A percentile compares a stretch with the other conserved stretches of the same genome.
Evolutionary conservation across 2,888 invertebrate genomes (phyloP).

Genomic region (Thumatha senex): DNA sequence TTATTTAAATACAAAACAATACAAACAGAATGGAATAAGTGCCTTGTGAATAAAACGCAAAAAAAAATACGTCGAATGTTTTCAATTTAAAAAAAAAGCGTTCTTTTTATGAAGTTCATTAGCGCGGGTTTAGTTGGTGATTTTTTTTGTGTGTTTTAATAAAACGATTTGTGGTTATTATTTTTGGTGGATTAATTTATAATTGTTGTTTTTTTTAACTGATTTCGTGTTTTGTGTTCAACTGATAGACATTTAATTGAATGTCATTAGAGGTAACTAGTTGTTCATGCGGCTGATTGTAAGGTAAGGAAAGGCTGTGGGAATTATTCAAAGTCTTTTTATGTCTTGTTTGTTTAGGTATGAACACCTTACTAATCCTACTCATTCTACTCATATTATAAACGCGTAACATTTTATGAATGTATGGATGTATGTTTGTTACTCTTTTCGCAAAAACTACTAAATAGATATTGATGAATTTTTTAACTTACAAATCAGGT

Average conservation of each 20-base stretch:
- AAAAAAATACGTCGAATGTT: slow-evolving; percentile 1
- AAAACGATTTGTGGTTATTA: background rate
- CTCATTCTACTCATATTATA: too few species aligned
- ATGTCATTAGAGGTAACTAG: slow-evolving; percentile 21
- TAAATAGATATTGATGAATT: too few species aligned
- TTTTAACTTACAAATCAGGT: too few species aligned
- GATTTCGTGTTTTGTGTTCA: slow-evolving; percentile 9
- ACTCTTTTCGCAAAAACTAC: too few species aligned
- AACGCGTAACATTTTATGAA: too few species aligned
- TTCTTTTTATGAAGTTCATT: slow-evolving; percentile 4
- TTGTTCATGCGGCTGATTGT: slow-evolving; percentile 12
- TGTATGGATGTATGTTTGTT: too few species aligned
- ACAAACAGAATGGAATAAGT: background rate
- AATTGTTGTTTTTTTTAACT: slow-evolving; percentile 10
- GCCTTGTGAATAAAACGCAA: background rate
- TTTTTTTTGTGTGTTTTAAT: background rate
- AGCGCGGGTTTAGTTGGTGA: background rate
- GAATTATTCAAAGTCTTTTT: slow-evolving; percentile 11
- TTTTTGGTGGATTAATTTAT: slow-evolving; percentile 1
- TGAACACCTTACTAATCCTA: too few species aligned
- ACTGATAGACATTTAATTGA: slow-evolving; percentile 24
- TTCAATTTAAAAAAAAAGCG: background rate
- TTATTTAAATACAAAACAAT: background rate
- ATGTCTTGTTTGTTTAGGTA: too few species aligned
- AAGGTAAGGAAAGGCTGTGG: slow-evolving; percentile 23